These are phyloP conservation scores for Phacellophora camtschatica DNA, from an alignment of 30 jellyfish, hydroid and myxozoan species.

Conservation along the genomic window DNA sequence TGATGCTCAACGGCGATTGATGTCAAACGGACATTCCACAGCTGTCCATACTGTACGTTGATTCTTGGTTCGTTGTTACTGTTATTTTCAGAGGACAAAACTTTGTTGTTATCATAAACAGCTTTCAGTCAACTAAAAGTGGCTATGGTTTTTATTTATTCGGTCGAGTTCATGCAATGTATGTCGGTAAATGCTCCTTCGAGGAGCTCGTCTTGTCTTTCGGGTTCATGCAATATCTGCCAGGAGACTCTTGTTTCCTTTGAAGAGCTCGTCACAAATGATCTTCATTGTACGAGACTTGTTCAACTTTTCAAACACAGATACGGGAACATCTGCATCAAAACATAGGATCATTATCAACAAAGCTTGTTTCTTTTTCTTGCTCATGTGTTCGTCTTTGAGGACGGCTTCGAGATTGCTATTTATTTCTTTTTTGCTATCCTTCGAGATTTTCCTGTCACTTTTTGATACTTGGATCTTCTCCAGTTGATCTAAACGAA, in stretches of 20 bases:
- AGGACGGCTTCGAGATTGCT: constrained; percentile 12
- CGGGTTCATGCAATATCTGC: constrained; percentile 12
- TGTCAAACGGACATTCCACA: too few relatives aligned
- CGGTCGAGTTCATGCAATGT: neutral
- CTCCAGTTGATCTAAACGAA: constrained; percentile 20
- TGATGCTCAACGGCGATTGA: too few relatives aligned
- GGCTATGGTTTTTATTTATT: too few relatives aligned
- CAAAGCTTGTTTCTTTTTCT: constrained; percentile 49
- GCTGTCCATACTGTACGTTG: too few relatives aligned
- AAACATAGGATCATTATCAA: constrained; percentile 30
- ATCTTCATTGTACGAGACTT: constrained; percentile 51
- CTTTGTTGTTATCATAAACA: too few relatives aligned
- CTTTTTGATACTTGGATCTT: neutral
- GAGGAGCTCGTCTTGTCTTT: too few relatives aligned
- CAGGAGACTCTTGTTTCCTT: neutral
- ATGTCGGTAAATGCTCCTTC: neutral
- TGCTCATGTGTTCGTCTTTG: neutral
- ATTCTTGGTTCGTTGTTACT: too few relatives aligned
- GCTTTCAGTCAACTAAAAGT: too few relatives aligned
- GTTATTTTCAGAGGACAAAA: too few relatives aligned
- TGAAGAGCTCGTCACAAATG: constrained; percentile 37
- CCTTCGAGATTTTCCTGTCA: neutral
- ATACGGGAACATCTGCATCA: constrained; percentile 58
- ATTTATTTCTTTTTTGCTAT: neutral
- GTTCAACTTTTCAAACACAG: constrained; percentile 27